These are phyloP conservation scores for Cremastinae sp. DNA, from an alignment of 2,888 invertebrate species.

Conservation along the genomic window DNA sequence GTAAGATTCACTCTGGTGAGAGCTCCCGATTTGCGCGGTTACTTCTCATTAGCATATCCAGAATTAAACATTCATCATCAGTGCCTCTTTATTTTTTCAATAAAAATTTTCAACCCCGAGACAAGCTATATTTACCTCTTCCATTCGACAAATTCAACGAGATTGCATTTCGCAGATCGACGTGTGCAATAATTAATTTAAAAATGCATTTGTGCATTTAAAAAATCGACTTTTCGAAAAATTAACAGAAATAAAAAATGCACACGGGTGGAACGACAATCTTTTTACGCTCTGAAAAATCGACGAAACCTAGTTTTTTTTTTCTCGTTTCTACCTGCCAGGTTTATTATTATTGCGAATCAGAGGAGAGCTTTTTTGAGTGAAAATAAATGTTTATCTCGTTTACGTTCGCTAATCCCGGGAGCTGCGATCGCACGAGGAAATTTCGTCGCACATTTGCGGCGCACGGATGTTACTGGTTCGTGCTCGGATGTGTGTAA, in stretches of 20 bases:
- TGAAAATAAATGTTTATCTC: not conserved
- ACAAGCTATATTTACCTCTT: not conserved
- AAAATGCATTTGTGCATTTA: too few relatives aligned
- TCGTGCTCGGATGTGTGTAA: constrained; percentile 2
- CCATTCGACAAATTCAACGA: too few relatives aligned
- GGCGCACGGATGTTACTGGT: not conserved
- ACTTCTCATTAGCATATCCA: constrained; percentile 48
- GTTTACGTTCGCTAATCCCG: constrained; percentile 40
- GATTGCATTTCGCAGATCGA: too few relatives aligned
- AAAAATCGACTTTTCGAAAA: too few relatives aligned
- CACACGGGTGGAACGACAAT: too few relatives aligned
- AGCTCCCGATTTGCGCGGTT: constrained; percentile 22
- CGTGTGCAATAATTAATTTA: too few relatives aligned
- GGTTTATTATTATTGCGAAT: too few relatives aligned
- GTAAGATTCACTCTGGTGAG: not conserved
- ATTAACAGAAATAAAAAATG: too few relatives aligned
- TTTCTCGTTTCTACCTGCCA: not conserved
- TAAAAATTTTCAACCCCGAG: not conserved
- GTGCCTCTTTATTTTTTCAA: not conserved
- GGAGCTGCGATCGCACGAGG: constrained; percentile 41
- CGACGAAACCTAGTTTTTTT: not conserved
- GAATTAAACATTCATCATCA: not conserved
- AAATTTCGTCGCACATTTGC: constrained; percentile 31
- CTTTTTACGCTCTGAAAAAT: too few relatives aligned
- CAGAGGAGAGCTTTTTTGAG: too few relatives aligned